A percentile compares a stretch with the other conserved stretches of the same genome.
Conservation (phyloP, 2,113 vertebrate genomes). For the Oryzias woworae region DNA sequence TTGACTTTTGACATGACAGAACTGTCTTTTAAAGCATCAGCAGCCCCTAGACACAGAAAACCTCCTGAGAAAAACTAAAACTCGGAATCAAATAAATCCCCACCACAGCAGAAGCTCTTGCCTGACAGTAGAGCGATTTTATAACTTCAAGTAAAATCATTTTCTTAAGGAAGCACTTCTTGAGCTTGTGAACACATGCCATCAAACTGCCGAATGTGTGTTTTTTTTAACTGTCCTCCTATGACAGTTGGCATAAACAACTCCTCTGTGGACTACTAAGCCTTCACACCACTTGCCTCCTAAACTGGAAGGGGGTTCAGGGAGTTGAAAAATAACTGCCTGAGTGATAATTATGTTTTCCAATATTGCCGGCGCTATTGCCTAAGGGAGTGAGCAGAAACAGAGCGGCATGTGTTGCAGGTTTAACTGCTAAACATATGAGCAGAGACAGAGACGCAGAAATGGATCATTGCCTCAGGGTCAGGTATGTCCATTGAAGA, state of each 20-base stretch:
- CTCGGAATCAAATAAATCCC: constrained; percentile 37
- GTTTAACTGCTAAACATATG: constrained; percentile 36
- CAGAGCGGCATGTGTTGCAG: constrained; percentile 1
- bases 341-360: constrained; percentile 32
- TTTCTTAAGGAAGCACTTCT: constrained; percentile 28
- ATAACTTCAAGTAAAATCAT: constrained; percentile 28
- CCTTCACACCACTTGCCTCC: constrained; percentile 9
- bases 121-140: constrained; percentile 17
- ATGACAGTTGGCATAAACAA: constrained; percentile 17
- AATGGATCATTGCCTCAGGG: constrained; percentile 26
- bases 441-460: constrained; percentile 14
- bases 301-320: constrained; percentile 15
- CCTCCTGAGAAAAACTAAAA: constrained; percentile 18
- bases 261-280: constrained; percentile 10
- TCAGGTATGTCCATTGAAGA: constrained; percentile 16
- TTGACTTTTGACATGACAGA: constrained; percentile 12
- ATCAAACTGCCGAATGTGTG: constrained; percentile 23
- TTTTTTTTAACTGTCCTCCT: constrained; percentile 7
- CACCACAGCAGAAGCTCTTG: constrained; percentile 14
- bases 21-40: constrained; percentile 15
- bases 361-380: constrained; percentile 12
- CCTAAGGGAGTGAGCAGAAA: constrained; percentile 14
- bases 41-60: constrained; percentile 35
- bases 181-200: constrained; percentile 15
- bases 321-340: constrained; percentile 4